Base-by-base conservation (phyloP, 2,797 vertebrate species). In the Protosalanx chinensis region DNA sequence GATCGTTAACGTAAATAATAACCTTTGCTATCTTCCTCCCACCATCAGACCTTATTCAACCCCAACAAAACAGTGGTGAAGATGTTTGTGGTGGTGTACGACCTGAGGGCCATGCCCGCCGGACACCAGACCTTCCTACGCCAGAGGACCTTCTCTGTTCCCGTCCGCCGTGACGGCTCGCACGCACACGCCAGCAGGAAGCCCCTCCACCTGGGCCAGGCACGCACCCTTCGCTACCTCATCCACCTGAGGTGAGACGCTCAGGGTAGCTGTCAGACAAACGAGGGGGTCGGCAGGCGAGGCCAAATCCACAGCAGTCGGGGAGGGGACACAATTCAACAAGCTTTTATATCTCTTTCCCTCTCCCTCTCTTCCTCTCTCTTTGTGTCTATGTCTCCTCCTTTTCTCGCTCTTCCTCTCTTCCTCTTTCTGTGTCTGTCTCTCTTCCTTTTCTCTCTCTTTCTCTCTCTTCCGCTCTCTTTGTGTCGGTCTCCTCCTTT, bases 11-110 rank as follows among this genome's bases (percentile, higher is more conserved):
- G 2, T 32, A 16, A 57, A 68, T 57, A 8, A 30, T 37, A 12
- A 32, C 1, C 49, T 53, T 51, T 29, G 12, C 18, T 29, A 61
- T 0, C 53, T 32, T 18, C 78, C 20, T 72, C 16, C 79, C 66
- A 74, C 72, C 84, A 82, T 78, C 85, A 99, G 98, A 99, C 98
- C 96, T 99, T 99, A 98, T 99, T 99, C 89, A 99, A 99, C 88
- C 98, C 98, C 83, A 99, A 98, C 92, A 98, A 98, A 93, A 98
- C 97, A 68, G 98, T 99, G 92, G 97, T 99, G 88, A 99, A 99
- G 93, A 99, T 99, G 98, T 99, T 99, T 94, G 97, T 99, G 88
- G 98, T 99, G 91, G 95, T 96, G 89, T 99, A 98, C 74, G 95
- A 98, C 88, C 91, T 99, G 84, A 92, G 97, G 91, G 93, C 93